Conservation (phyloP, 2,888 invertebrate species). For the Anagyrus pseudococci region DNA sequence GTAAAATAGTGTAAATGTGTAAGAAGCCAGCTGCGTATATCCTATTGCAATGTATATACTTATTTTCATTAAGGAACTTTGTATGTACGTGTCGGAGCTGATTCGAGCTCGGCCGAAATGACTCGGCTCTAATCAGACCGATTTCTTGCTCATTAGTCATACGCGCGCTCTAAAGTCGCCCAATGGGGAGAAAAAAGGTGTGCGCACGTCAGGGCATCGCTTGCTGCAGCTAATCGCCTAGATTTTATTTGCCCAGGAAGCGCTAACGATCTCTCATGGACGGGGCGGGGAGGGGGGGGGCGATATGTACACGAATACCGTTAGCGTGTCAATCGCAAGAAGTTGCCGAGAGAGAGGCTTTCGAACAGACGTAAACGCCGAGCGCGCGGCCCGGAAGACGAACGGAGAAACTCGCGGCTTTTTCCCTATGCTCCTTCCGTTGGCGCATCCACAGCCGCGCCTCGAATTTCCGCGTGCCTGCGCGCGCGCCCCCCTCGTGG, state of each 20-base stretch:
- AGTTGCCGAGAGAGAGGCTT: not conserved
- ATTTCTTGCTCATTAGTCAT: too few relatives aligned
- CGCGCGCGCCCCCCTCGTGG: not conserved
- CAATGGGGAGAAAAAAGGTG: too few relatives aligned
- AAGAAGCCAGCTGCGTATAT: too few relatives aligned
- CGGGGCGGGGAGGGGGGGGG: too few relatives aligned
- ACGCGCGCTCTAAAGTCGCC: too few relatives aligned
- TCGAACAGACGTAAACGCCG: not conserved
- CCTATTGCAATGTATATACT: not conserved
- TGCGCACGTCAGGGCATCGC: too few relatives aligned
- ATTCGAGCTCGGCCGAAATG: not conserved
- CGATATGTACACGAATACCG: too few relatives aligned
- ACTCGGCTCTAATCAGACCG: not conserved
- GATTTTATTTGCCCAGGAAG: too few relatives aligned
- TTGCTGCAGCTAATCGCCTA: too few relatives aligned
- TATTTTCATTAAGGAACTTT: not conserved
- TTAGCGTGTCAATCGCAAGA: not conserved
- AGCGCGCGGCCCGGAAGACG: not conserved
- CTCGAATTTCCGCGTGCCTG: slow-evolving; percentile 12
- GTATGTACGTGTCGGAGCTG: too few relatives aligned
- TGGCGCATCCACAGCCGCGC: not conserved
- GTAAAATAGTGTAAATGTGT: too few relatives aligned
- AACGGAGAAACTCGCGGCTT: not conserved
- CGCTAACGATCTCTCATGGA: too few relatives aligned
- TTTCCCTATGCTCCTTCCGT: not conserved